These are phyloP conservation scores for Myotis yumanensis DNA, from an alignment of 2,113 vertebrate genomes.

Conservation along the genomic window DNA sequence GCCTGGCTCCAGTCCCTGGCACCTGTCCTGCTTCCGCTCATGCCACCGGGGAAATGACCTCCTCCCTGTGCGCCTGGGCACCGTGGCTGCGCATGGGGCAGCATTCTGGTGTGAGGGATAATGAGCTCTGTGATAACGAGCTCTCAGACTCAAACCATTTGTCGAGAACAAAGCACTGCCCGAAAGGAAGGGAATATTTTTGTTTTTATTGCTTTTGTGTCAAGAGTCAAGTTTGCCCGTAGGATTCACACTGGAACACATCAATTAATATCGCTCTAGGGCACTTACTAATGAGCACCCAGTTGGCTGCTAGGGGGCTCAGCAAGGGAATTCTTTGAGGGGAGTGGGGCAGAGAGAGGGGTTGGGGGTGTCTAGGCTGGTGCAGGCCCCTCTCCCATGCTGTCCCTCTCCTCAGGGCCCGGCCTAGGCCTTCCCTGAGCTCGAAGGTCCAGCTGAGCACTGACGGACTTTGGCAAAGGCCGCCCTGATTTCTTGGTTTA, in stretches of 20 bases:
- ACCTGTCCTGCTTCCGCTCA: not conserved
- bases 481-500: constrained; percentile 90
- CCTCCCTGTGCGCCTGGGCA: not conserved
- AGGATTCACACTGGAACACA: not conserved
- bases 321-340: not conserved
- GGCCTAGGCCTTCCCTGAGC: not conserved
- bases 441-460: not conserved
- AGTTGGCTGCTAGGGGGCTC: not conserved
- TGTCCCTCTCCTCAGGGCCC: not conserved
- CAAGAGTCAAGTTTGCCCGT: not conserved
- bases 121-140: not conserved
- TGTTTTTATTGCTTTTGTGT: constrained; percentile 39
- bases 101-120: not conserved
- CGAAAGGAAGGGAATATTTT: not conserved
- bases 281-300: not conserved
- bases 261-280: not conserved
- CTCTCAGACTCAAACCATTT: not conserved
- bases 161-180: not conserved
- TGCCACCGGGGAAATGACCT: not conserved
- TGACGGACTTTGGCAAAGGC: constrained; percentile 87
- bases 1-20: not conserved
- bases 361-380: not conserved
- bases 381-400: fast-evolving
- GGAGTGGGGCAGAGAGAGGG: not conserved
- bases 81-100: fast-evolving